Conservation (phyloP, 2,888 invertebrate species). For the Tryphoninae sp. region DNA sequence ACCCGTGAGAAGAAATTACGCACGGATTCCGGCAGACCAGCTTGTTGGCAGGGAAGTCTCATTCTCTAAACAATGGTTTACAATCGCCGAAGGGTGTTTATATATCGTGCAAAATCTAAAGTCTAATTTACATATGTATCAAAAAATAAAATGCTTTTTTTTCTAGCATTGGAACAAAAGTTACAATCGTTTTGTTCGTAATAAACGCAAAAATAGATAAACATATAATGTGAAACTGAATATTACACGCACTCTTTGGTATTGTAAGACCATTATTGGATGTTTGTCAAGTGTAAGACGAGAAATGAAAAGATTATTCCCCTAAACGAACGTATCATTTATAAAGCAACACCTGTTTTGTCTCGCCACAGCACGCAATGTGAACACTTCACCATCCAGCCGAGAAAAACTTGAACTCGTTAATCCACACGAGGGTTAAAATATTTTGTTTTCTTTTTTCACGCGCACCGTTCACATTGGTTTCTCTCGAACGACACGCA, state of each 20-base stretch:
- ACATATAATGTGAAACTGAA: background rate
- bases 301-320: slow-evolving; percentile 54
- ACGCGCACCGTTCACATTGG: background rate
- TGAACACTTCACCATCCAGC: slow-evolving; percentile 48
- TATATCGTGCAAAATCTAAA: slow-evolving; percentile 52
- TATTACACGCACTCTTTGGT: slow-evolving; percentile 78
- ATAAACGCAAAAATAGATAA: background rate
- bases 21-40: slow-evolving; percentile 81
- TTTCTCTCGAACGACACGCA: background rate
- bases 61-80: slow-evolving; percentile 80
- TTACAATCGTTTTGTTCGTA: background rate
- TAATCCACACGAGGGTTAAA: background rate
- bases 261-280: slow-evolving; percentile 77
- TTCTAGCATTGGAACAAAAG: background rate
- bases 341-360: slow-evolving; percentile 19
- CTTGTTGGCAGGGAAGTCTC: slow-evolving; percentile 82
- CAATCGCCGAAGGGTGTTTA: slow-evolving; percentile 80
- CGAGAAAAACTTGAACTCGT: slow-evolving; percentile 14
- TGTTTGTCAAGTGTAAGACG: slow-evolving; percentile 77
- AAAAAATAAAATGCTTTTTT: background rate
- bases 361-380: slow-evolving; percentile 43
- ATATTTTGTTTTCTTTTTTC: slow-evolving; percentile 4
- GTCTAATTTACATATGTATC: background rate
- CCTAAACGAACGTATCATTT: slow-evolving; percentile 53
- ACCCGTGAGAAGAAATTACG: slow-evolving; percentile 77